phyloP scores from a whole-genome alignment of 2,113 vertebrate species.

The Glaucomys volans region DNA sequence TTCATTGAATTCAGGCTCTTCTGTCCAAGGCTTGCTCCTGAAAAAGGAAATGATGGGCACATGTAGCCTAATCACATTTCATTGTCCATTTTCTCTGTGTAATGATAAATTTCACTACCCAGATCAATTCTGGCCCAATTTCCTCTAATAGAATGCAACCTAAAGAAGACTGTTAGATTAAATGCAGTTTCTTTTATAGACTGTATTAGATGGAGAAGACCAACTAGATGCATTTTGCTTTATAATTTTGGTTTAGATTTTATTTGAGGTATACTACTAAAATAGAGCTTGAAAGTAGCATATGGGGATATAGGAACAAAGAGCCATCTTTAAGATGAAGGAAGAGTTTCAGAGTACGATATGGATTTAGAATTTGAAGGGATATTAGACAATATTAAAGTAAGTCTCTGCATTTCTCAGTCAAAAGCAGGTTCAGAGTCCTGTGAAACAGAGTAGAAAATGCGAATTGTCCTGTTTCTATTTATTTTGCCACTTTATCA shows the following conservation, averaged over 20 bases:
- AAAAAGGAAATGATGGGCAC: conserved; percentile 83
- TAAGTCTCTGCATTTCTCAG: neutral
- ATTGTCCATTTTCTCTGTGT: conserved; percentile 84
- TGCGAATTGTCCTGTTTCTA: neutral
- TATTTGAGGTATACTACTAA: conserved; percentile 49
- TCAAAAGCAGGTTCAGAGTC: neutral
- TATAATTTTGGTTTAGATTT: conserved; percentile 72
- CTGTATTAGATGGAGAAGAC: conserved; percentile 58
- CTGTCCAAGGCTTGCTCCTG: conserved; percentile 82
- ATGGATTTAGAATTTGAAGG: neutral
- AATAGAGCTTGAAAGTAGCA: neutral
- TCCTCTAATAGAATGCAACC: conserved; percentile 83
- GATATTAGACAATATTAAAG: neutral
- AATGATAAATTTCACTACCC: conserved; percentile 86
- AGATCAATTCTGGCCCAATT: conserved; percentile 86
- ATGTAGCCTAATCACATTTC: conserved; percentile 85
- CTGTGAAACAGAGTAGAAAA: neutral
- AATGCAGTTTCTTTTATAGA: conserved; percentile 67
- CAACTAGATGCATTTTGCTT: conserved; percentile 38
- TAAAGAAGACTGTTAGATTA: conserved; percentile 75
- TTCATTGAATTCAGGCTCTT: conserved; percentile 86
- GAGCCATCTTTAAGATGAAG: neutral
- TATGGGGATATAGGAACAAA: neutral
- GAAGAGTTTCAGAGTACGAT: neutral
- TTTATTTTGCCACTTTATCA: neutral